These are phyloP conservation scores for Caenorhabditis becei DNA, from an alignment of 2,888 invertebrate species.

Conservation along the genomic window DNA sequence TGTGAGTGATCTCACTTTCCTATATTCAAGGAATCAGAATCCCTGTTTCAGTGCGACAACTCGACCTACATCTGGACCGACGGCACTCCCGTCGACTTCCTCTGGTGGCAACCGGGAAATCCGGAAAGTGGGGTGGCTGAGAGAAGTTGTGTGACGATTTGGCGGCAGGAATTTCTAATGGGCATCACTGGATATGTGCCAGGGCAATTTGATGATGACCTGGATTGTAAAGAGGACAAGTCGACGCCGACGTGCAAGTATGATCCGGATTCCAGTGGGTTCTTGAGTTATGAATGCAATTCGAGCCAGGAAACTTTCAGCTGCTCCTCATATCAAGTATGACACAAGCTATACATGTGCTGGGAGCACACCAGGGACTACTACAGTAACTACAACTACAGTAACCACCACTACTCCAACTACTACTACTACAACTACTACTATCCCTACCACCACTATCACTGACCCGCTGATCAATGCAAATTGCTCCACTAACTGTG, in stretches of 20 bases:
- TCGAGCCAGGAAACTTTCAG: slow-evolving; percentile 2
- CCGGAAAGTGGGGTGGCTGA: slow-evolving; percentile 34
- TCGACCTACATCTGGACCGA: slow-evolving; percentile 48
- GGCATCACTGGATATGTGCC: slow-evolving; percentile 19
- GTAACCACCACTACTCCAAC: not conserved
- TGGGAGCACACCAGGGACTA: not conserved
- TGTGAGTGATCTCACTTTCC: slow-evolving; percentile 5
- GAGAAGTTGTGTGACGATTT: slow-evolving; percentile 51
- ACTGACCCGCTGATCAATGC: not conserved
- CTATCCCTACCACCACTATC: not conserved
- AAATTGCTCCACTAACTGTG: slow-evolving; percentile 23
- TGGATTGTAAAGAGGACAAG: slow-evolving; percentile 49
- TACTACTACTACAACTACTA: slow-evolving; percentile 3
- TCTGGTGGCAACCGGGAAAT: slow-evolving; percentile 54
- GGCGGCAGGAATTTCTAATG: slow-evolving; percentile 14
- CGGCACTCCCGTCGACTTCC: slow-evolving; percentile 44
- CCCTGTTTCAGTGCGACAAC: slow-evolving; percentile 42
- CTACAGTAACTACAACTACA: not conserved
- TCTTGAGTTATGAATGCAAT: not conserved
- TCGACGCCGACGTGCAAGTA: slow-evolving; percentile 50
- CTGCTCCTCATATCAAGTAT: slow-evolving; percentile 37
- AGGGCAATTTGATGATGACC: slow-evolving; percentile 49
- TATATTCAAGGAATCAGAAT: not conserved
- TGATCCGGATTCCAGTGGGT: slow-evolving; percentile 38
- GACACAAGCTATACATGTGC: slow-evolving; percentile 34